Conservation (phyloP, 1,140 invertebrate species). For the Trichoplusia ni region DNA sequence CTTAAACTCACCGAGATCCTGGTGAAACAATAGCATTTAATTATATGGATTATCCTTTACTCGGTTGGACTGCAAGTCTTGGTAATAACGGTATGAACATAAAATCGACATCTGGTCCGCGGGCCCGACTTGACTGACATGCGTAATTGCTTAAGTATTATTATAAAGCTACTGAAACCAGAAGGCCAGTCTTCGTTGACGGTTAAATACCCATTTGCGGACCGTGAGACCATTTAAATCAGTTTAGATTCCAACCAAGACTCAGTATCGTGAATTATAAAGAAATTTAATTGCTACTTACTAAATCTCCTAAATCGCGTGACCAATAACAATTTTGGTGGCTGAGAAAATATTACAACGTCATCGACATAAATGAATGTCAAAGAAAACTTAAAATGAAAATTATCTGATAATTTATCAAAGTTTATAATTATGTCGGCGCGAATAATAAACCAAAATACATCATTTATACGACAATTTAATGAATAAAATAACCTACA, state of each 20-base stretch:
- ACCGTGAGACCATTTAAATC: constrained; percentile 43
- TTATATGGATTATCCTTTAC: constrained; percentile 58
- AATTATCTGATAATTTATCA: constrained; percentile 20
- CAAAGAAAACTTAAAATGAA: constrained; percentile 14
- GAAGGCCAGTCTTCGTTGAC: constrained; percentile 43
- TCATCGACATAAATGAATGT: background rate
- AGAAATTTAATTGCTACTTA: constrained; percentile 21
- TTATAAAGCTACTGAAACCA: constrained; percentile 63
- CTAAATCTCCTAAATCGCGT: constrained; percentile 14
- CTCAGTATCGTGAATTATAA: constrained; percentile 18
- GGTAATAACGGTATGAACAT: constrained; percentile 45
- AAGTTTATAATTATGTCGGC: constrained; percentile 24
- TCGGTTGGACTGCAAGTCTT: constrained; percentile 33
- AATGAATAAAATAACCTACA: constrained; percentile 53
- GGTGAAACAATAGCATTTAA: constrained; percentile 48
- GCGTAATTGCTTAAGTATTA: constrained; percentile 55
- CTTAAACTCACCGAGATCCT: constrained; percentile 16
- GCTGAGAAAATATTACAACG: constrained; percentile 15
- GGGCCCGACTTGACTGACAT: constrained; percentile 35
- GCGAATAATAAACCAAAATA: constrained; percentile 26
- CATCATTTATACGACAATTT: constrained; percentile 41
- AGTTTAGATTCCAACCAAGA: constrained; percentile 16
- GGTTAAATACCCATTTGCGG: constrained; percentile 30
- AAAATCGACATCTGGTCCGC: constrained; percentile 61
- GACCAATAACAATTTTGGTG: background rate